Conservation (phyloP, 2,797 vertebrate species). For the Morus bassanus region DNA sequence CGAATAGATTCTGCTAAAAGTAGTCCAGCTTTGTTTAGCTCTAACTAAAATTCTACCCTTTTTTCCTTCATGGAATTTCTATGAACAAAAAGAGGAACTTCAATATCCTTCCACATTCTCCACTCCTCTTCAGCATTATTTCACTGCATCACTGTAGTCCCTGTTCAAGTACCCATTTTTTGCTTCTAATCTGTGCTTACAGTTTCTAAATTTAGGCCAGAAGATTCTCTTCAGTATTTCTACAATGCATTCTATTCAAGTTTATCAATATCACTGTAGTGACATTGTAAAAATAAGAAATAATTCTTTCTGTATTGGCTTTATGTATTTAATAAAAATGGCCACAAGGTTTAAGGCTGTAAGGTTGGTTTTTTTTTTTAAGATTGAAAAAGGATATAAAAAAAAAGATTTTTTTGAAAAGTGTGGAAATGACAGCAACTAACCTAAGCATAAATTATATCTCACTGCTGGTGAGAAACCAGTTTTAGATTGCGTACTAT, state of each 20-base stretch:
- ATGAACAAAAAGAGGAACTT: not conserved
- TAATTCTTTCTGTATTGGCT: not conserved
- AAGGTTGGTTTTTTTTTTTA: not conserved
- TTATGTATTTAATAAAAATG: not conserved
- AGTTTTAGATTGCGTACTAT: not conserved
- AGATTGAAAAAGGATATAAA: not conserved
- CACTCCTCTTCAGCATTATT: not conserved
- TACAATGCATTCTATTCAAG: not conserved
- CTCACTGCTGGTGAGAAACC: not conserved
- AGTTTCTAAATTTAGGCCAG: not conserved
- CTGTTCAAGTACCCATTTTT: not conserved
- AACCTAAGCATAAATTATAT: not conserved
- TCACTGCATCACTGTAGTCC: not conserved
- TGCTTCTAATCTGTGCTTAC: not conserved
- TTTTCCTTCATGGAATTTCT: not conserved
- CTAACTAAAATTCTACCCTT: not conserved
- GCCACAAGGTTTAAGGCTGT: not conserved
- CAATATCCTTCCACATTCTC: not conserved
- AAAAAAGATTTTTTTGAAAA: not conserved
- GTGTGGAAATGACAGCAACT: not conserved
- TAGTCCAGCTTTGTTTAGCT: not conserved
- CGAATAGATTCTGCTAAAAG: not conserved
- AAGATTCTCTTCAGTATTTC: not conserved
- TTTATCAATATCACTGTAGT: not conserved
- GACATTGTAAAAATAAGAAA: not conserved